Evolutionary conservation across 2,113 vertebrate genomes (phyloP).

Genomic region (Nettapus auritus): DNA sequence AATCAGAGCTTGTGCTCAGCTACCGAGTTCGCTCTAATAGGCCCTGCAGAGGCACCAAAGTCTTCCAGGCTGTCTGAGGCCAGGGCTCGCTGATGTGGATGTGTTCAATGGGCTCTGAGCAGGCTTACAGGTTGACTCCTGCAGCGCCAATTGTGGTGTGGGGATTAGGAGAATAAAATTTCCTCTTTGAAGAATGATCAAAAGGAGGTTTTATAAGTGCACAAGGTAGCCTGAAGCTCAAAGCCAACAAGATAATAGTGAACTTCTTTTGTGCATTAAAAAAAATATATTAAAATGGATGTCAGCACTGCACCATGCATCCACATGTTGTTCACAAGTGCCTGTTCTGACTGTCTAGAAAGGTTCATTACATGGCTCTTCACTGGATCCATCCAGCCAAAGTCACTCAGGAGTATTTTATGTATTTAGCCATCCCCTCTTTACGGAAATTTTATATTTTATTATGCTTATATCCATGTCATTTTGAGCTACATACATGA

Average conservation of each 20-base stretch:
- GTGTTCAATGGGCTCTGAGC: background rate
- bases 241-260: background rate
- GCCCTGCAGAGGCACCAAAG: slow-evolving; percentile 15
- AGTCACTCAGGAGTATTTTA: background rate
- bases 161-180: slow-evolving; percentile 14
- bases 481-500: background rate
- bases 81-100: background rate
- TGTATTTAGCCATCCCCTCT: background rate
- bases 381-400: background rate
- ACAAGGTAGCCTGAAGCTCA: background rate
- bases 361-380: background rate
- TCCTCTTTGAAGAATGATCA: slow-evolving; percentile 1
- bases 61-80: background rate
- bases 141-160: background rate
- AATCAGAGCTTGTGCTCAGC: slow-evolving; percentile 9
- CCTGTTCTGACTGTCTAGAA: background rate
- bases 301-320: background rate
- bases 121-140: background rate
- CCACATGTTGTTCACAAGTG: background rate
- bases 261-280: background rate
- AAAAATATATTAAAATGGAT: background rate
- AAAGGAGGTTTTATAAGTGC: background rate
- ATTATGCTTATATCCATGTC: background rate
- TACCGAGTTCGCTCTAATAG: background rate
- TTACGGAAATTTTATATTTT: background rate